Percentiles rank a stretch among this genome's conserved stretches.
phyloP scores from a whole-genome alignment of 2,888 invertebrate species.

The Gandaritis pyraliata region DNA sequence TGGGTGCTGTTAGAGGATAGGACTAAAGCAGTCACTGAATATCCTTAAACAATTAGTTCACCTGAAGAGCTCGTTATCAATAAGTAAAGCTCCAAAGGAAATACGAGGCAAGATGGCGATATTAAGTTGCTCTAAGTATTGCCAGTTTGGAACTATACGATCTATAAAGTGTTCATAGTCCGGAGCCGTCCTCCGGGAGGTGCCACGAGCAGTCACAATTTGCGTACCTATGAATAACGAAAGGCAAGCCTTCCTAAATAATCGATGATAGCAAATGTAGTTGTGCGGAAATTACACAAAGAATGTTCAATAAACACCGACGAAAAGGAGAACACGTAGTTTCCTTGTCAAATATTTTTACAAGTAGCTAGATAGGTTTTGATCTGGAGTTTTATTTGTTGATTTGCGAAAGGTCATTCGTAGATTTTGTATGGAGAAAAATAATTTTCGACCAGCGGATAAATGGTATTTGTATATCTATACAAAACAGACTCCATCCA shows the following conservation, averaged over 20 bases:
- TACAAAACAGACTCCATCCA: not conserved
- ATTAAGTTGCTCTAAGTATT: not conserved
- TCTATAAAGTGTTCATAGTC: constrained; percentile 44
- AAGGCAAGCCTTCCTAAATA: constrained; percentile 26
- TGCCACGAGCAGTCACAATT: constrained; percentile 37
- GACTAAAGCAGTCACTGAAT: no score
- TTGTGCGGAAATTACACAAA: constrained; percentile 17
- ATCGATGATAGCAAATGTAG: constrained; percentile 19
- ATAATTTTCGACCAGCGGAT: no score
- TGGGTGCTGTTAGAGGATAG: not conserved
- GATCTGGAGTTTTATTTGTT: no score
- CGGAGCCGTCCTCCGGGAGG: constrained; percentile 40
- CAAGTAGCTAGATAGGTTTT: no score
- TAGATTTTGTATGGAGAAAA: no score
- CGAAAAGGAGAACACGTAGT: not conserved
- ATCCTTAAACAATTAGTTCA: no score
- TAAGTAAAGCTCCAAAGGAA: no score
- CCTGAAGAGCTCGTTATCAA: no score
- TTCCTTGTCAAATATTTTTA: no score
- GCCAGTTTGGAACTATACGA: constrained; percentile 15
- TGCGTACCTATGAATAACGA: constrained; percentile 34
- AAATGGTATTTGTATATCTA: no score
- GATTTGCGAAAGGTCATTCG: no score
- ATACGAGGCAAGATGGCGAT: not conserved
- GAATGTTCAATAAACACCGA: constrained; percentile 21